Evolutionary conservation across 2,888 invertebrate species (phyloP).

Genomic region (Anodontia alba): DNA sequence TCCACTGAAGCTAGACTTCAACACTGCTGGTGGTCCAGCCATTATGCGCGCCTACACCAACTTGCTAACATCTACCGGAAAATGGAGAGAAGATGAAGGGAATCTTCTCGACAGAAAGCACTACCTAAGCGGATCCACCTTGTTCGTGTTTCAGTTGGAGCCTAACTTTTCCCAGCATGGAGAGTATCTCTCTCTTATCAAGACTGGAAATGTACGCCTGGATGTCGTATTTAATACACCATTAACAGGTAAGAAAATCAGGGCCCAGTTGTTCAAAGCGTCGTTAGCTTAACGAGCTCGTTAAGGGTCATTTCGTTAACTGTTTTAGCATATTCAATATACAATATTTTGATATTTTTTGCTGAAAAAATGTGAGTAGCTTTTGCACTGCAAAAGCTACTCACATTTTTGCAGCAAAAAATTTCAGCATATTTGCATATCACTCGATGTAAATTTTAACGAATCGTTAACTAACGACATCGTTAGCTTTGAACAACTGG

Average conservation of each 20-base stretch:
- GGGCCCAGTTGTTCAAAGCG: too few species aligned
- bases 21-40: slow-evolving; percentile 10
- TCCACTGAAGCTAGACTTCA: slow-evolving; percentile 42
- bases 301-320: too few species aligned
- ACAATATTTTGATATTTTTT: too few species aligned
- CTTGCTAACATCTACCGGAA: slow-evolving; percentile 25
- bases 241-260: slow-evolving; percentile 40
- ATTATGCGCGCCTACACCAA: slow-evolving; percentile 42
- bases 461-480: too few species aligned
- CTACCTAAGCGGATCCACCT: slow-evolving; percentile 27
- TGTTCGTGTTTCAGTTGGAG: slow-evolving; percentile 46
- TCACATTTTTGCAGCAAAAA: too few species aligned
- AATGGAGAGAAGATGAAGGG: slow-evolving; percentile 42
- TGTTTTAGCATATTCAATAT: too few species aligned
- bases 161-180: slow-evolving; percentile 49
- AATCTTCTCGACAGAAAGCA: slow-evolving; percentile 29
- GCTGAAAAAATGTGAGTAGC: too few species aligned
- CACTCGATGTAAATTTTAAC: too few species aligned
- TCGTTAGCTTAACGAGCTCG: too few species aligned
- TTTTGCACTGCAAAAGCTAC: too few species aligned
- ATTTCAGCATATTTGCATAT: too few species aligned
- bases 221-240: slow-evolving; percentile 33
- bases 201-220: slow-evolving; percentile 40
- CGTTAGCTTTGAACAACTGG: too few species aligned
- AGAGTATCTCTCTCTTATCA: slow-evolving; percentile 38